Conservation (phyloP, 92 coral and sea anemone genomes). For the Heliopora coerulea region DNA sequence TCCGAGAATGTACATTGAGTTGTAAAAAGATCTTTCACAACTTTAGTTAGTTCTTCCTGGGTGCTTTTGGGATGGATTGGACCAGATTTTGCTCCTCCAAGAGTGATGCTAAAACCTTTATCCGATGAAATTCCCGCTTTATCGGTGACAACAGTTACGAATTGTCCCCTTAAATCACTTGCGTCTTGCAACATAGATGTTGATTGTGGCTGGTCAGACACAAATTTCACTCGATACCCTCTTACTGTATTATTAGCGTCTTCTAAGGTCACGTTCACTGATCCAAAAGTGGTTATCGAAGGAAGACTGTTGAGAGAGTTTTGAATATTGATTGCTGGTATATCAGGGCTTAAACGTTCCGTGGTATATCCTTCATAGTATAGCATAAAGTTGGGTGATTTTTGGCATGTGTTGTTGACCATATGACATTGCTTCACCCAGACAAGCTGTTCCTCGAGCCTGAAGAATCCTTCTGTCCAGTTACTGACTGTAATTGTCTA, state of each 20-base stretch:
- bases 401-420: conserved; percentile 17
- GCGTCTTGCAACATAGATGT: conserved; percentile 43
- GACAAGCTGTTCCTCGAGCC: conserved; percentile 27
- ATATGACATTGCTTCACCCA: conserved; percentile 23
- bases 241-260: conserved; percentile 18
- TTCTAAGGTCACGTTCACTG: conserved; percentile 62
- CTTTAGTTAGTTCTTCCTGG: neutral
- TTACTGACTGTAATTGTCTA: conserved; percentile 10
- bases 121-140: conserved; percentile 22
- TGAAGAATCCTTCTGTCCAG: conserved; percentile 22
- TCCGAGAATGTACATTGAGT: conserved; percentile 19
- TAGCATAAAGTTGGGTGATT: conserved; percentile 43
- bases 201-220: conserved; percentile 51
- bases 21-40: conserved; percentile 5
- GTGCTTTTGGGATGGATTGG: neutral
- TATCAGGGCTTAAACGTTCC: conserved; percentile 13
- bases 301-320: conserved; percentile 57
- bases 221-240: conserved; percentile 59
- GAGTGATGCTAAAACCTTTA: conserved; percentile 9
- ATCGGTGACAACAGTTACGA: conserved; percentile 21
- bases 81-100: conserved; percentile 15
- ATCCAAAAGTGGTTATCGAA: conserved; percentile 55
- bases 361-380: conserved; percentile 56
- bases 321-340: conserved; percentile 53
- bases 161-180: conserved; percentile 17